phyloP scores from a whole-genome alignment of 35 echinoderm and acorn worm genomes.

The Diadema setosum region DNA sequence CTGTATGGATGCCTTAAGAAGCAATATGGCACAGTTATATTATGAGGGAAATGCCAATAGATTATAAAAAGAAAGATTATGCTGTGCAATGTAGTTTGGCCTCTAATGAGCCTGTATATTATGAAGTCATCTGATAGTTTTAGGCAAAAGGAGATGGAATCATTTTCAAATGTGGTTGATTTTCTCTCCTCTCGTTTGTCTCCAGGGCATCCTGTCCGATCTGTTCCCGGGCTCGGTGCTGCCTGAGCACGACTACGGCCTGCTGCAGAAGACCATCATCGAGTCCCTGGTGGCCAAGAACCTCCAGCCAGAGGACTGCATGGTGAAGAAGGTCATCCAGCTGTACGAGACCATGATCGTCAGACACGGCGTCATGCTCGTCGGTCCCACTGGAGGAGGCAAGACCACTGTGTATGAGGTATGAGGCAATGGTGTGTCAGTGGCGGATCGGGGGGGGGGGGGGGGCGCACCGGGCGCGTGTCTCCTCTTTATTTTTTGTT shows the following conservation, averaged over 20 bases:
- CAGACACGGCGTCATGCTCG: constrained; percentile 98
- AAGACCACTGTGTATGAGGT: constrained; percentile 97
- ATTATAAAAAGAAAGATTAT: no score
- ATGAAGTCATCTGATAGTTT: no score
- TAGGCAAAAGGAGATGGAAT: no score
- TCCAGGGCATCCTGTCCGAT: constrained; percentile 87
- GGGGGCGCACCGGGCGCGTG: no score
- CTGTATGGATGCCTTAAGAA: no score
- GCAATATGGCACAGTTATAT: no score
- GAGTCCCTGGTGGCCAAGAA: constrained; percentile 64
- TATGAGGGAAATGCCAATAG: no score
- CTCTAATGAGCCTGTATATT: no score
- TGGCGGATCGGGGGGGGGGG: no score
- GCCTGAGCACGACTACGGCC: constrained; percentile 93
- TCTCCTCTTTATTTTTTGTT: no score
- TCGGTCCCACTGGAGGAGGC: constrained; percentile 91
- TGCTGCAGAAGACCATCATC: constrained; percentile 71
- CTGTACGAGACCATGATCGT: constrained; percentile 99
- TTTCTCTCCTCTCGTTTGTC: neutral
- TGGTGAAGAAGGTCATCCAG: constrained; percentile 90
- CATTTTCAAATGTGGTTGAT: neutral
- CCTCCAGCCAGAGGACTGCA: constrained; percentile 65
- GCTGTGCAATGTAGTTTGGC: no score
- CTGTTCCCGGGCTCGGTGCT: constrained; percentile 83
- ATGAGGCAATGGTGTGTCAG: neutral